Evolutionary conservation across 2,113 vertebrate genomes (phyloP).

Genomic region (Campylomormyrus numenius): DNA sequence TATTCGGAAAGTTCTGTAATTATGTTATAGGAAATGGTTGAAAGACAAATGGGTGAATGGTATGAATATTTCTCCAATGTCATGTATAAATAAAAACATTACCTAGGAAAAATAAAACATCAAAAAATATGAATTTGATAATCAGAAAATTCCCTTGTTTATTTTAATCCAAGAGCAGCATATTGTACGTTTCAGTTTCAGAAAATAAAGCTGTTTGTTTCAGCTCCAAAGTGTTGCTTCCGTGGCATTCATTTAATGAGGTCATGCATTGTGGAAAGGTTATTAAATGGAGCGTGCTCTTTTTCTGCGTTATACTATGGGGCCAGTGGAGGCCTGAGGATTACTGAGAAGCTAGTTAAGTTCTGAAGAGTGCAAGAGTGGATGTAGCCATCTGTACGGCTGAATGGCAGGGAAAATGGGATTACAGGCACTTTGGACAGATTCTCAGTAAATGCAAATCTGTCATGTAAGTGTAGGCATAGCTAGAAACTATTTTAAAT

Average conservation of each 20-base stretch:
- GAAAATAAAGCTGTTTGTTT: neutral
- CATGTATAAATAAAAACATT: neutral
- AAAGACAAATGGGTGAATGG: neutral
- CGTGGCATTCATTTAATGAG: neutral
- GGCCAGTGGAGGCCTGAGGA: neutral
- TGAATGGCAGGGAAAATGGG: neutral
- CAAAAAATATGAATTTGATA: neutral
- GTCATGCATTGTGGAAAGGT: neutral
- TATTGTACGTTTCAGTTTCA: neutral
- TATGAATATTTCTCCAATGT: neutral
- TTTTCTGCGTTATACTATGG: neutral
- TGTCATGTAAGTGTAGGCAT: neutral
- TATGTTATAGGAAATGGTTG: neutral
- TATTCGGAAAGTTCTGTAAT: neutral
- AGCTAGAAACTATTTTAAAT: neutral
- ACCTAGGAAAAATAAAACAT: neutral
- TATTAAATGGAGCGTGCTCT: neutral
- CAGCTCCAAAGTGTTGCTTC: neutral
- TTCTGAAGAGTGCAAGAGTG: neutral
- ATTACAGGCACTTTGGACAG: constrained; percentile 1
- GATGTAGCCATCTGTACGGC: neutral
- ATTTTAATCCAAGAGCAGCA: neutral
- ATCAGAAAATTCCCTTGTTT: neutral
- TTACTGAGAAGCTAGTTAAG: neutral
- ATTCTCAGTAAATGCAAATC: constrained; percentile 8